Conservation (phyloP, 2,113 vertebrate genomes). For the Montifringilla adamsi region DNA sequence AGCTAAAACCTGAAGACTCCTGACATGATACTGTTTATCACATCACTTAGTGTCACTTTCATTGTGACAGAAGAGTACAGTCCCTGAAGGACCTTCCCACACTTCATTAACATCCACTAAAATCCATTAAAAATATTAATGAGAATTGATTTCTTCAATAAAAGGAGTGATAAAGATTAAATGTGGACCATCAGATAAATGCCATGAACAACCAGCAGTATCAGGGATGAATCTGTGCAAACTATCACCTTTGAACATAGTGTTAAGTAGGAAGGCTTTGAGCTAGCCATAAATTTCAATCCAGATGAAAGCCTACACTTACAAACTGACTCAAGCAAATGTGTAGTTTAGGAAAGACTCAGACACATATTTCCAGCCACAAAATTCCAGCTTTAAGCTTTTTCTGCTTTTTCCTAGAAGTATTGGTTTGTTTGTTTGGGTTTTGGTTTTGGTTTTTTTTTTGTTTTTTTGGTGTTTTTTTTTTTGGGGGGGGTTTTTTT, state of each 20-base stretch:
- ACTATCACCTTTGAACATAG: neutral
- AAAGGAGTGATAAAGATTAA: conserved; percentile 15
- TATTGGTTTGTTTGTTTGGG: neutral
- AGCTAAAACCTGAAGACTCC: neutral
- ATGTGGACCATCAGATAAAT: neutral
- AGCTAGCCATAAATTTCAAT: neutral
- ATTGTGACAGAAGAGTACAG: neutral
- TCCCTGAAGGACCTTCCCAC: neutral
- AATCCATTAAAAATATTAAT: neutral
- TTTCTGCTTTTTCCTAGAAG: neutral
- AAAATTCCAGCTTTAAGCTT: neutral
- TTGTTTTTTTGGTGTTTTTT: neutral
- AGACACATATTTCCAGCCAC: neutral
- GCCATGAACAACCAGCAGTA: neutral
- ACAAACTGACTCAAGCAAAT: neutral
- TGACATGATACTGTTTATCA: neutral
- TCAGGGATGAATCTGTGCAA: neutral
- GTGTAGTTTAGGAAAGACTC: neutral
- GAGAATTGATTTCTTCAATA: neutral
- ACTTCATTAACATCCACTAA: neutral
- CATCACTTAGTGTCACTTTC: neutral
- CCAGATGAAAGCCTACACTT: neutral
- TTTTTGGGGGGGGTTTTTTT: too few species aligned
- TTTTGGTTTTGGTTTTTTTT: neutral
- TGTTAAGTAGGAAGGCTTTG: neutral